phyloP scores from a whole-genome alignment of 2,888 invertebrate species.

The Mystacides longicornis region DNA sequence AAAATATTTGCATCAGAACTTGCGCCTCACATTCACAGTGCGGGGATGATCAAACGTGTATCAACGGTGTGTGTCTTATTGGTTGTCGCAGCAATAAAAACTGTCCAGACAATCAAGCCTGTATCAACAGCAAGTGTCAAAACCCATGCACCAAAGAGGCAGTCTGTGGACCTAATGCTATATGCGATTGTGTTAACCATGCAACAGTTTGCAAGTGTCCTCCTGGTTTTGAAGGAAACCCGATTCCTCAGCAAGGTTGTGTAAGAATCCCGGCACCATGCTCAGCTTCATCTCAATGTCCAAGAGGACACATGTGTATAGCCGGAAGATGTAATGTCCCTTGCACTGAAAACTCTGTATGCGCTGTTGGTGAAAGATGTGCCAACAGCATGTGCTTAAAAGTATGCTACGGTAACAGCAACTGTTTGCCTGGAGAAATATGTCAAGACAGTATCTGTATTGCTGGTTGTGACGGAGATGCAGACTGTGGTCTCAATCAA shows the following conservation, averaged over 20 bases:
- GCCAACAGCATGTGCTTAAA: constrained; percentile 71
- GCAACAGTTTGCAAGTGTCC: constrained; percentile 74
- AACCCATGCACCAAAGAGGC: constrained; percentile 73
- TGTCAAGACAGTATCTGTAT: constrained; percentile 76
- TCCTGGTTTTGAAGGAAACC: constrained; percentile 77
- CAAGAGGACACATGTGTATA: constrained; percentile 68
- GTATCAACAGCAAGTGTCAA: constrained; percentile 75
- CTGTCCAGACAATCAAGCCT: constrained; percentile 68
- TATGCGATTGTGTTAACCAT: constrained; percentile 70
- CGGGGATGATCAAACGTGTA: constrained; percentile 69
- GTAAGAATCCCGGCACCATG: constrained; percentile 73
- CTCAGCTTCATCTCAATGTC: constrained; percentile 62
- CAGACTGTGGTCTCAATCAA: constrained; percentile 73
- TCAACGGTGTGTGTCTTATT: constrained; percentile 68
- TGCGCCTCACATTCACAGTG: constrained; percentile 80
- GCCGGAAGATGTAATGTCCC: constrained; percentile 71
- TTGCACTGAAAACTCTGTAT: constrained; percentile 63
- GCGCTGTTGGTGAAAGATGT: constrained; percentile 81
- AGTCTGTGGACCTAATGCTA: constrained; percentile 77
- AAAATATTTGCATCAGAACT: constrained; percentile 71
- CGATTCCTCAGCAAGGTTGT: constrained; percentile 83
- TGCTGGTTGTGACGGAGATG: constrained; percentile 73
- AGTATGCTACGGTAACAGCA: constrained; percentile 83
- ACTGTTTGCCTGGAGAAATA: constrained; percentile 84
- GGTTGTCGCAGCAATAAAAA: constrained; percentile 82